Conservation (phyloP, 2,888 invertebrate species). For the Cordilura impudica region DNA sequence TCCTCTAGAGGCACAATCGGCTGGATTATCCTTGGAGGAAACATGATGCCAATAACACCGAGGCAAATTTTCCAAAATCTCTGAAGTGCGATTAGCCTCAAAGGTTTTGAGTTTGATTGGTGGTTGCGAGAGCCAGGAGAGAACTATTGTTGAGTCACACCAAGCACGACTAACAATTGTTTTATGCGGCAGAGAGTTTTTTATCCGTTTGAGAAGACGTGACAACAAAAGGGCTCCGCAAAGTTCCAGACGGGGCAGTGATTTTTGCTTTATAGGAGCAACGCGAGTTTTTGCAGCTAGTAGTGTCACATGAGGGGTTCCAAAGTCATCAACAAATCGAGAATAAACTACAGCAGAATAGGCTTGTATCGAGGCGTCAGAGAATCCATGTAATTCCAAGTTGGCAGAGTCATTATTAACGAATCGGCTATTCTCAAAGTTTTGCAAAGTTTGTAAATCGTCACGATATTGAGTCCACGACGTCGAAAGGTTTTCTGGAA, state of each 20-base stretch:
- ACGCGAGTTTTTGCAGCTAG: slow-evolving; percentile 34
- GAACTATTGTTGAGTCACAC: slow-evolving; percentile 41
- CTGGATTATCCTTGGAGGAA: too few relatives aligned
- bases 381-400: slow-evolving; percentile 10
- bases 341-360: slow-evolving; percentile 15
- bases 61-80: slow-evolving; percentile 39
- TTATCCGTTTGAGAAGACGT: slow-evolving; percentile 25
- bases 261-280: slow-evolving; percentile 22
- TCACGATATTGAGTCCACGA: too few relatives aligned
- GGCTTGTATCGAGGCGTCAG: slow-evolving; percentile 23
- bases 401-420: not conserved
- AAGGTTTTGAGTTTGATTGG: slow-evolving; percentile 22
- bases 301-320: not conserved
- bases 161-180: not conserved
- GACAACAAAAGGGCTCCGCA: slow-evolving; percentile 27
- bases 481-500: too few relatives aligned
- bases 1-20: too few relatives aligned
- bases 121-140: slow-evolving; percentile 22
- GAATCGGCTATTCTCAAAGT: not conserved
- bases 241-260: slow-evolving; percentile 15
- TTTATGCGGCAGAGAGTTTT: not conserved
- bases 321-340: not conserved
- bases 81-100: slow-evolving; percentile 26
- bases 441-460: too few relatives aligned
- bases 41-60: too few relatives aligned